These are phyloP conservation scores for Malurus leucopterus DNA, from an alignment of 2,797 vertebrate genomes.

Conservation along the genomic window DNA sequence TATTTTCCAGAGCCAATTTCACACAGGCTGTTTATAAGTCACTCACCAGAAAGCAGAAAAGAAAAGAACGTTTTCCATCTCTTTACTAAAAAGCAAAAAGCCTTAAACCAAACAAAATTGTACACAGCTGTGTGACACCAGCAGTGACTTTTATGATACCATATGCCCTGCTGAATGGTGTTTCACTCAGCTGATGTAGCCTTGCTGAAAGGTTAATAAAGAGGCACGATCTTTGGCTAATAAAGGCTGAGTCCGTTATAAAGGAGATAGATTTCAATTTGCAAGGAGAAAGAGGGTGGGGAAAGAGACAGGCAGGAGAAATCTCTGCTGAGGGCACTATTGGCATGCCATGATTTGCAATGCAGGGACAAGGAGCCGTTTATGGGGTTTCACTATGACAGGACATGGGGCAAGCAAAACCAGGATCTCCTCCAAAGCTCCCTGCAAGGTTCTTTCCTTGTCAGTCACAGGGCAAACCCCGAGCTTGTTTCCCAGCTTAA, in stretches of 20 bases:
- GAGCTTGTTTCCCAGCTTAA: neutral
- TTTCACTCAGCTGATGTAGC: neutral
- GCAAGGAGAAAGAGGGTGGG: neutral
- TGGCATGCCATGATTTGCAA: neutral
- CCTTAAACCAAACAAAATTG: neutral
- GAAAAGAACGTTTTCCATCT: neutral
- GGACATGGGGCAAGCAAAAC: neutral
- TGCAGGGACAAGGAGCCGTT: neutral
- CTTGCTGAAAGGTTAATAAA: slow-evolving; percentile 28
- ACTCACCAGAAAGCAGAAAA: slow-evolving; percentile 20
- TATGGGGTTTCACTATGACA: neutral
- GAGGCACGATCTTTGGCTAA: slow-evolving; percentile 7
- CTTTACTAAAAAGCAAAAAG: neutral
- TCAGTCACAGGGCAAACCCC: neutral
- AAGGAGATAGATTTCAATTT: slow-evolving; percentile 3
- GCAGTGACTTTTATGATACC: neutral
- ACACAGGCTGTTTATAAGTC: neutral
- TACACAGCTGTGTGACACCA: slow-evolving; percentile 13
- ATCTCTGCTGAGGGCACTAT: neutral
- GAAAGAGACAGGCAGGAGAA: neutral
- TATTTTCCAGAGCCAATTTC: slow-evolving; percentile 17
- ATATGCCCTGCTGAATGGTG: neutral
- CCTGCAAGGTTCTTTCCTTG: neutral
- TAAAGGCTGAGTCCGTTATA: neutral
- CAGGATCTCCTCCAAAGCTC: neutral